Evolutionary conservation across 2,888 invertebrate species (phyloP), one percentile per base, ranked within the genome.

Genomic region (Synanthedon tipuliformis): DNA sequence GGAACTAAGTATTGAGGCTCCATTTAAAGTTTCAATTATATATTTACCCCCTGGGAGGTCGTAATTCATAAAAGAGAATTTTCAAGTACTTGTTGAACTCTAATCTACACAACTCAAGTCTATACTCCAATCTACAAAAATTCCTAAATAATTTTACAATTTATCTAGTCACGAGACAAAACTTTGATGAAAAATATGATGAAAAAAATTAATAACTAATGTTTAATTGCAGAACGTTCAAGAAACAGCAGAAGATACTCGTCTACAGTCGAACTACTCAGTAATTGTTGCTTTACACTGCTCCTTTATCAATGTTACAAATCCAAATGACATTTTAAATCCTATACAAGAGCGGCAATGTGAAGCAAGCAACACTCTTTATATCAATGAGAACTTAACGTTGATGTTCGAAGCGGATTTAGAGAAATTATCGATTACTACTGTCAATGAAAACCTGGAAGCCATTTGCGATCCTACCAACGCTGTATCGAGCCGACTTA

Each of bases 281-380:
- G 53, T 83, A 0, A 71, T 70, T 11, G 66, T 87, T 3, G 87
- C 83, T 16, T 63, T 87, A 18, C 61, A 74, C 15, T 84, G 83
- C 58, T 61, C 2, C 45, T 45, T 13, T 15, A 13, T 45, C 45
- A 45, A 45, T 15, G n/a, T 45, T n/a, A 45, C 45, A 5, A 45
- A 45, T 15, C n/a, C 15, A 45, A n/a, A 45, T 13, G 45, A 45
- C 15, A 45, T 45, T 45, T 15, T 45, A 45, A 45, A 45, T 45
- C 45, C 51, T 34, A 50, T 53, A 18, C 45, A 49, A 49, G 18
- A 15, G 13, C 13, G 49, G 16, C 61, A 50, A 16, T 74, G 74
- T 52, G 27, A 58, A 10, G 83, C 84, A 1, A 50, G 57, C n/a
- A 87, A 87, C 0, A 61, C 66, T 13, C 57, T 86, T 3, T 76